Percentiles rank a stretch among this genome's conserved stretches.
These are phyloP conservation scores for Zhengitettix transpicula DNA, from an alignment of 2,888 invertebrate genomes.

Conservation along the genomic window DNA sequence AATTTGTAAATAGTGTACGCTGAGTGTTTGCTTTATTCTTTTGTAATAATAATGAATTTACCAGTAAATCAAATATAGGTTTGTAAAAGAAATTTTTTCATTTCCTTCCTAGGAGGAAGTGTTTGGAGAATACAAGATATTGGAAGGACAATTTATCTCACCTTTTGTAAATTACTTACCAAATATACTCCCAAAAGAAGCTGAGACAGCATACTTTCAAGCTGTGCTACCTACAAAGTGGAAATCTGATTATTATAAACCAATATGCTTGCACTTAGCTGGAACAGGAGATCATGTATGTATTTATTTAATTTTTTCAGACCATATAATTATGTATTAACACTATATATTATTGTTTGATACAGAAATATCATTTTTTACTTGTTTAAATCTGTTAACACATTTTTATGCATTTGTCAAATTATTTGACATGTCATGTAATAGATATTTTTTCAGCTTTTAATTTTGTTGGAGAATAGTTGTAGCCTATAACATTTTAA, in stretches of 20 bases:
- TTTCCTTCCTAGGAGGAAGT: slow-evolving; percentile 45
- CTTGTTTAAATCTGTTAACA: neutral
- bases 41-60: too few species aligned
- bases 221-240: slow-evolving; percentile 68
- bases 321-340: neutral
- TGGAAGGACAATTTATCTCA: slow-evolving; percentile 77
- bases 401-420: too few species aligned
- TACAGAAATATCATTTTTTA: neutral
- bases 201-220: slow-evolving; percentile 71
- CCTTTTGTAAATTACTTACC: slow-evolving; percentile 73
- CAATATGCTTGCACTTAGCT: slow-evolving; percentile 85
- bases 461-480: too few species aligned
- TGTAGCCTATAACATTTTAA: too few species aligned
- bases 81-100: slow-evolving; percentile 9
- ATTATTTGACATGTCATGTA: too few species aligned
- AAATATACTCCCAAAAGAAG: slow-evolving; percentile 69
- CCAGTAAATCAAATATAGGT: too few species aligned
- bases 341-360: too few species aligned
- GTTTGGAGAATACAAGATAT: slow-evolving; percentile 49
- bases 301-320: slow-evolving; percentile 10
- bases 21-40: too few species aligned
- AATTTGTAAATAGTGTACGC: too few species aligned
- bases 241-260: slow-evolving; percentile 48
- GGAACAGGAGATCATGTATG: slow-evolving; percentile 96
- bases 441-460: too few species aligned